Evolutionary conservation across 2,888 invertebrate species (phyloP), one percentile per base, ranked within the genome.

Genomic region (Sinotaia quadrata): DNA sequence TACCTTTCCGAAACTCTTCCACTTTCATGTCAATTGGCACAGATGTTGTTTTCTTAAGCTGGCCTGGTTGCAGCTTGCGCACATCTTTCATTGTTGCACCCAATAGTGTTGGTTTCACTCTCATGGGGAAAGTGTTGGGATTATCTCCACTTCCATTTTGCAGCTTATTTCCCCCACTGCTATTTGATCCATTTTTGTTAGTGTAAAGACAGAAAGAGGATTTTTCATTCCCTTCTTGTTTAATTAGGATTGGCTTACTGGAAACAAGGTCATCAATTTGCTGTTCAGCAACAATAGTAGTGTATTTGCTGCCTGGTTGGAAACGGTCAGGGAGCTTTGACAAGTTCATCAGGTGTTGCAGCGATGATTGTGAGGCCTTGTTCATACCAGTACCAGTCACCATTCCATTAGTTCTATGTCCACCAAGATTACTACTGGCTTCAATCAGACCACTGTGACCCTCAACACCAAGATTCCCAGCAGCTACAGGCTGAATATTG

Each of bases 1-100:
- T 66, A 83, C 83, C 81, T 81, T 78, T 82, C 56, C 74, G 78
- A 54, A 75, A 81, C 61, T 79, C 79, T 21, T 74, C 75, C 31
- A 77, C 79, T 60, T 81, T 82, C 80, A 81, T 79, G 54, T 82
- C 77, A 33, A 73, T 72, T 7, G 83, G 83, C 58, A 81, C 69
- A 0, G 81, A 82, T 15, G 71, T 68, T 10, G 83, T 81, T 59
- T 81, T 79, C 12, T 72, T 79, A 44, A 81, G 69, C 21, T 54
- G 41, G 18, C 56, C 66, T 2, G 67, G 49, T 24, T 70, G 51
- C 21, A 67, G 67, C 24, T 36, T 21, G 7, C 60, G 60, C 37
- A 70, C 52, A 8, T 67, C 66, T 4, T 62, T 62, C n/a, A 71
- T 37, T 4, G 37, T 62, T 15, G 58, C 29, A 49, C 73, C 75